A percentile compares a stretch with the other conserved stretches of the same genome.
phyloP scores from a whole-genome alignment of 2,888 invertebrate genomes.

The Leptopilina myrica region DNA sequence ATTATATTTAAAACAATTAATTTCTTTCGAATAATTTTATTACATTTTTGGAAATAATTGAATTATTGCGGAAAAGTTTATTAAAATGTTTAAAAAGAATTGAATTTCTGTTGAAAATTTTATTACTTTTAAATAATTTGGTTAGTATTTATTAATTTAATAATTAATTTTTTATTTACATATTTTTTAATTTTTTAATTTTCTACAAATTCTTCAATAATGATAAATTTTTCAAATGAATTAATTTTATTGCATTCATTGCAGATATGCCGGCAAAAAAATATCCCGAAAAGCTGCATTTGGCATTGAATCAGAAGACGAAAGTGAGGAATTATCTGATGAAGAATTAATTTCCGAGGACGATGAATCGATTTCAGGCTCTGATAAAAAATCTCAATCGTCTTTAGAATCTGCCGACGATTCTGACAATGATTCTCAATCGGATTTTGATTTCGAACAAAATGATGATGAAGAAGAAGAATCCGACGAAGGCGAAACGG shows the following conservation, averaged over 20 bases:
- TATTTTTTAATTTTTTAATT: too few species aligned
- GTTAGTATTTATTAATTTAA: too few species aligned
- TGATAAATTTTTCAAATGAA: neutral
- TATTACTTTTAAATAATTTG: too few species aligned
- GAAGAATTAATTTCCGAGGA: slow-evolving; percentile 62
- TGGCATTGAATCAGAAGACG: slow-evolving; percentile 61
- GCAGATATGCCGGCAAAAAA: slow-evolving; percentile 84
- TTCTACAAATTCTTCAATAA: neutral
- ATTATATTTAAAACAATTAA: too few species aligned
- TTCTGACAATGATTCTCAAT: slow-evolving; percentile 50
- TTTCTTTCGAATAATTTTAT: too few species aligned
- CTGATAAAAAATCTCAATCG: slow-evolving; percentile 9
- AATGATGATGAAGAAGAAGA: slow-evolving; percentile 56
- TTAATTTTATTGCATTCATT: neutral
- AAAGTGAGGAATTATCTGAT: slow-evolving; percentile 54
- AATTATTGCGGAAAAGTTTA: too few species aligned
- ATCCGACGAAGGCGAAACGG: slow-evolving; percentile 51
- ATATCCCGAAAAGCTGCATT: slow-evolving; percentile 79
- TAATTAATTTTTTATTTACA: too few species aligned
- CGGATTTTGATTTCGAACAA: slow-evolving; percentile 57
- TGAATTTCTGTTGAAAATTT: too few species aligned
- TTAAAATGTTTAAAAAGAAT: too few species aligned
- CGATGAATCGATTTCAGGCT: slow-evolving; percentile 67
- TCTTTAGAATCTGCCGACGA: slow-evolving; percentile 48
- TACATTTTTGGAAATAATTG: too few species aligned